Evolutionary conservation across 2,888 invertebrate genomes (phyloP), one percentile per base, ranked within the genome.

Genomic region (Bedellia somnulentella): DNA sequence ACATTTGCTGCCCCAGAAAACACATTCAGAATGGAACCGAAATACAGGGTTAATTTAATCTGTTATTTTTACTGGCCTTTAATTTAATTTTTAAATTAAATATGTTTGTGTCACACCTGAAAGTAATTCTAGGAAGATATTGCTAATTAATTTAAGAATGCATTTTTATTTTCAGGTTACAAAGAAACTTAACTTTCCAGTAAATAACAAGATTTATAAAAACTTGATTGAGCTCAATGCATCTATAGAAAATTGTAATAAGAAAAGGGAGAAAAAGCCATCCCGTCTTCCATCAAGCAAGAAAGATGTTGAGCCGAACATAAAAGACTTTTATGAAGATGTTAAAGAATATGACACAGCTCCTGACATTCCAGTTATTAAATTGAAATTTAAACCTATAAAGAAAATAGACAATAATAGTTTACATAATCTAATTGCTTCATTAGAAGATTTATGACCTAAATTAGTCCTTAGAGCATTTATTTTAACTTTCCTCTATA

Each of bases 211-310:
- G 44, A 67, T 77, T 35, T 77, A 68, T 36, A 63, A 57, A 38
- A 68, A 77, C 35, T 48, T 77, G 2, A 58, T 77, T 8, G 73
- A 71, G 46, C 39, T 77, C 16, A 77, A 77, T 52, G 49, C 58
- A n/a, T 57, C 41, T 33, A 36, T 54, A 15, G 52, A 52, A 33
- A 48, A 48, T 32, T 34, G 45, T 2, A 62, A 55, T 44, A 49
- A 35, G 16, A 61, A 43, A 34, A 59, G 49, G 27, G 56, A 52
- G 2, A 58, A 43, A 23, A 49, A 44, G 36, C 33, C 49, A 1
- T 18, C 45, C 5, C 54, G 42, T 32, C 35, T 39, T 29, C 38
- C 38, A 1, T 35, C 31, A n/a, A 10, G 36, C 2, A 70, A 63
- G 43, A 59, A 48, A 37, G 77, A 77, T 36, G 35, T 67, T 0